Percentiles rank a stretch among this genome's conserved stretches.
Evolutionary conservation across 2,113 vertebrate species (phyloP).

Genomic region (Nothobranchius kuhntae): DNA sequence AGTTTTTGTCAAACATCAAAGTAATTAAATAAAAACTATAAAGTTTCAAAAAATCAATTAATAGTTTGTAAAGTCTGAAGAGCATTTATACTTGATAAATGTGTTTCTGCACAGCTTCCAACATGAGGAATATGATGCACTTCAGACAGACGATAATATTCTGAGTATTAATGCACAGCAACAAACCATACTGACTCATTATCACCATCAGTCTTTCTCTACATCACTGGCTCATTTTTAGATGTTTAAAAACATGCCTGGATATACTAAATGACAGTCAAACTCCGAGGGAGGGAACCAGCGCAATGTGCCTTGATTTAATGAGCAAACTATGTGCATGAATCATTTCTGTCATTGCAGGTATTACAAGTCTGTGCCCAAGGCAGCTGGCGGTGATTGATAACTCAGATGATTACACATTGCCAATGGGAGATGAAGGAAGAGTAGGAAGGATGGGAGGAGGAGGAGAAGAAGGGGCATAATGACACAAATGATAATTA

Average conservation of each 20-base stretch:
- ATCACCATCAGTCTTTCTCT: slow-evolving; percentile 9
- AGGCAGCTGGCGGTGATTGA: slow-evolving; percentile 61
- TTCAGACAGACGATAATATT: slow-evolving; percentile 9
- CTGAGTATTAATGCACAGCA: slow-evolving; percentile 18
- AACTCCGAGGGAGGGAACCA: slow-evolving; percentile 10
- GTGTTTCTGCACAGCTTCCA: not conserved
- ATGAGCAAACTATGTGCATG: slow-evolving; percentile 42
- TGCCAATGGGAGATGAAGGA: slow-evolving; percentile 50
- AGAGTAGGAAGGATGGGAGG: slow-evolving; percentile 20
- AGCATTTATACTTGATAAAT: slow-evolving; percentile 19
- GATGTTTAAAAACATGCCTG: slow-evolving; percentile 7
- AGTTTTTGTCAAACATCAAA: slow-evolving; percentile 2
- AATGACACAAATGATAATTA: slow-evolving; percentile 69
- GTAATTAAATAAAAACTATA: not conserved
- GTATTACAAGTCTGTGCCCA: slow-evolving; percentile 46
- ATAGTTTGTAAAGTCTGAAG: not conserved
- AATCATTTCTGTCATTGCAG: slow-evolving; percentile 60
- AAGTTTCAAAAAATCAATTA: not conserved
- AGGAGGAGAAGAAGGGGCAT: slow-evolving; percentile 32
- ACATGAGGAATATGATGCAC: slow-evolving; percentile 1
- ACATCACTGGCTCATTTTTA: slow-evolving; percentile 3
- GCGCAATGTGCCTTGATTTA: slow-evolving; percentile 17
- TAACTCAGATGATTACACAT: slow-evolving; percentile 62
- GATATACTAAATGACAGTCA: slow-evolving; percentile 27
- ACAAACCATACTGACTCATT: slow-evolving; percentile 9